phyloP scores from a whole-genome alignment of 2,888 invertebrate genomes.

The Piscicola geometra region DNA sequence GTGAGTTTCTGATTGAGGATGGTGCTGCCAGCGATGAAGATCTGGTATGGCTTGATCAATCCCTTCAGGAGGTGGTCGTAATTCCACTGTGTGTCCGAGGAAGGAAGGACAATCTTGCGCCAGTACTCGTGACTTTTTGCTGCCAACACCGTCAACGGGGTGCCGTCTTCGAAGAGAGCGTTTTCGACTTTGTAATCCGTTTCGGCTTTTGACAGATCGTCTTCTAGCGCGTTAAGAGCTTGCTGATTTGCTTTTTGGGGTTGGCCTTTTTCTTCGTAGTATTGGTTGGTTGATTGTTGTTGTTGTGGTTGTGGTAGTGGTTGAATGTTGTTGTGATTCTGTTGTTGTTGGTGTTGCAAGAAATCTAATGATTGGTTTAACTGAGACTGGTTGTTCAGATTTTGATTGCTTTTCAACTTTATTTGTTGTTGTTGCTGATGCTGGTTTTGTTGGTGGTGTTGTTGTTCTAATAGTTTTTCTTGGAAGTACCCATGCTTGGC shows the following conservation, averaged over 20 bases:
- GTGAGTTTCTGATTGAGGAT: background rate
- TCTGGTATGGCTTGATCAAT: conserved; percentile 15
- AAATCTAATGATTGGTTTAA: background rate
- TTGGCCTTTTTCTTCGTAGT: background rate
- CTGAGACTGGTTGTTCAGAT: background rate
- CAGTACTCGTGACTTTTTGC: conserved; percentile 22
- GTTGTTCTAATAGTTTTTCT: background rate
- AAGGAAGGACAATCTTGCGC: conserved; percentile 10
- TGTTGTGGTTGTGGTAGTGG: too few species aligned
- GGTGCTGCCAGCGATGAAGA: conserved; percentile 14
- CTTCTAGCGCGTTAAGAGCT: background rate
- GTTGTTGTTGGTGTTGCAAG: conserved; percentile 1
- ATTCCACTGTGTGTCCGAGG: conserved; percentile 20
- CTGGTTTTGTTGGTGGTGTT: background rate
- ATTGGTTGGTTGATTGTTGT: background rate
- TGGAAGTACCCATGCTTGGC: background rate
- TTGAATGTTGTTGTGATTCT: too few species aligned
- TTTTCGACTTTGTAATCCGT: conserved; percentile 26
- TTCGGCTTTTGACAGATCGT: conserved; percentile 25
- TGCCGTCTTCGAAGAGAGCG: conserved; percentile 22
- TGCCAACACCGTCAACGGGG: background rate
- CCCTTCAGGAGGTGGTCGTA: background rate
- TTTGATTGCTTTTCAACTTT: background rate
- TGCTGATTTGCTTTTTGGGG: background rate
- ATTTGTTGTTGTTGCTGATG: background rate